Conservation (phyloP, 1,140 invertebrate genomes). For the Lycorma delicatula region DNA sequence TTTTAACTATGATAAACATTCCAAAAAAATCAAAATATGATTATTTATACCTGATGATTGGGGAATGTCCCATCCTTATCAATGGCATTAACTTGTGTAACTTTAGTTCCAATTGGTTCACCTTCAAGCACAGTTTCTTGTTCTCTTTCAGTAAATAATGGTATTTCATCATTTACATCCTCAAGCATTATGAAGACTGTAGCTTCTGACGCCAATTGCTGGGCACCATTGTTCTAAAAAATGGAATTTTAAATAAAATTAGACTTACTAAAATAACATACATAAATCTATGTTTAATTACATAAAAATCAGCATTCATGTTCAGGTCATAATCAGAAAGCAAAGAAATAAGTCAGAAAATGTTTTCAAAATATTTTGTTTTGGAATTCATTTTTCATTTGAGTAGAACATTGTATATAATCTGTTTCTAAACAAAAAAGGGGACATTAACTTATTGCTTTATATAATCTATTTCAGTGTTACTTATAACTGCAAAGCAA, state of each 20-base stretch:
- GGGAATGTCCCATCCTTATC: conserved; percentile 94
- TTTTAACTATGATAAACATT: no score
- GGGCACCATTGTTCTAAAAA: conserved; percentile 84
- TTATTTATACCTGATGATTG: conserved; percentile 72
- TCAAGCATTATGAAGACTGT: conserved; percentile 89
- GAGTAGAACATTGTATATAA: no score
- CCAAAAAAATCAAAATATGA: no score
- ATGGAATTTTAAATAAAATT: no score
- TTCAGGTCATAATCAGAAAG: neutral
- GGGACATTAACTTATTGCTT: no score
- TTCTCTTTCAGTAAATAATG: conserved; percentile 86
- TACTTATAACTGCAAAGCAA: no score
- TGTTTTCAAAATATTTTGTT: no score
- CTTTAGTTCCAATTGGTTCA: conserved; percentile 86
- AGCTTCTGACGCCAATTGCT: conserved; percentile 88
- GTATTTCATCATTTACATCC: conserved; percentile 96
- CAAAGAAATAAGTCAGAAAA: no score
- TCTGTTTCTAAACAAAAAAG: no score
- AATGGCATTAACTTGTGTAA: conserved; percentile 91
- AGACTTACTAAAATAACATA: no score
- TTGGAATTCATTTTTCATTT: no score
- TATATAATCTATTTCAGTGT: no score
- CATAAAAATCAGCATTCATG: neutral
- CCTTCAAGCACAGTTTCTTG: conserved; percentile 91
- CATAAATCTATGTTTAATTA: neutral